Evolutionary conservation across 2,797 vertebrate species (phyloP), one percentile per base, ranked within the genome.

Genomic region (Lepilemur septentrionalis): DNA sequence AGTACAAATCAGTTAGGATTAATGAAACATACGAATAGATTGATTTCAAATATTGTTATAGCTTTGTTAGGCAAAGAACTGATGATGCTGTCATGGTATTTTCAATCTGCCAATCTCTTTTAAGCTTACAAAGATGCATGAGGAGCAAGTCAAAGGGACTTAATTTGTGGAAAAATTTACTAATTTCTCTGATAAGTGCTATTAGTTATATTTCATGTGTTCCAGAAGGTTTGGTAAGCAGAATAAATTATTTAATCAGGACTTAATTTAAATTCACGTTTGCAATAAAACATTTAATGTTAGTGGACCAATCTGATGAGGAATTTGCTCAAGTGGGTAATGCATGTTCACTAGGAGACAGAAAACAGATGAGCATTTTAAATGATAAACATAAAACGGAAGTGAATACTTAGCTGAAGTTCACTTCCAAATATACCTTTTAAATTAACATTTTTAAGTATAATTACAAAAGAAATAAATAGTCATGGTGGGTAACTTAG

Each of bases 241-340:
- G 79, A 96, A 90, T 92, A 83, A 76, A 90, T 76, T 57, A 94
- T 79, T 96, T 95, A 80, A 89, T 15, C 0, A 7, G 59, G 72
- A 38, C 23, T 96, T 93, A 81, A 95, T 97, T 95, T 95, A 89
- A 95, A 92, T 86, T 91, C 84, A 91, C 1, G 32, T 41, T 93
- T 38, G 67, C 38, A 41, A 85, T 32, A 76, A 94, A 96, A 85
- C 18, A 63, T 55, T 93, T 61, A 57, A 79, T 9, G 7, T 75
- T 63, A 81, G 50, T 22, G 15, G 69, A 89, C 81, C 0, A 1
- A 83, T 25, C 25, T 57, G 76, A 89, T 12, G 38, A 92, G 20
- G 72, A 48, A 65, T 85, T 88, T 52, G 89, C 48, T 86, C 92
- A 85, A 73, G 70, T 73, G 46, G 50, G 73, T 41, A 50, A 89